A percentile compares a stretch with the other conserved stretches of the same genome.
Conservation (phyloP, 2,113 vertebrate genomes). For the Myrmecophaga tridactyla region DNA sequence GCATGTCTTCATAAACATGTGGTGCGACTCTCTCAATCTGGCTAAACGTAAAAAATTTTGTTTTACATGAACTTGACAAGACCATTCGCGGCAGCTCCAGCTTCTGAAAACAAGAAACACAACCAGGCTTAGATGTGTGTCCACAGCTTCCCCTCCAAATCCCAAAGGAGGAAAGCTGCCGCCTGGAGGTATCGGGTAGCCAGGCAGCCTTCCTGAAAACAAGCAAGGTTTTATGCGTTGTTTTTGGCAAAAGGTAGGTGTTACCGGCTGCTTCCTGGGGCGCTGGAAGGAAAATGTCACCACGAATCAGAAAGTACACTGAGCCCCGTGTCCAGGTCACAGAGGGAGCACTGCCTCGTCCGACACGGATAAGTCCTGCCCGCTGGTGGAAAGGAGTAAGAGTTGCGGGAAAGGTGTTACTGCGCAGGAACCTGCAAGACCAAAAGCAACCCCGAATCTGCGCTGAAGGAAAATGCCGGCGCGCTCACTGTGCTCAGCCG, state of each 20-base stretch:
- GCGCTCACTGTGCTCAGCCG: not conserved
- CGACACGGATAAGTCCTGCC: not conserved
- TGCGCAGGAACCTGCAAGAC: not conserved
- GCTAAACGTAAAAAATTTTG: constrained; percentile 36
- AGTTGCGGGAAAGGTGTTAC: not conserved
- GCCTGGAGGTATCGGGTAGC: not conserved
- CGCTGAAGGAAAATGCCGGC: not conserved
- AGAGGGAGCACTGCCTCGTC: not conserved
- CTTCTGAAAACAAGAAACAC: constrained; percentile 30
- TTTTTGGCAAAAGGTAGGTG: constrained; percentile 45
- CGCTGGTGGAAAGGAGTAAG: not conserved
- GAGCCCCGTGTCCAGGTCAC: constrained; percentile 7
- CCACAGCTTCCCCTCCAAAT: not conserved
- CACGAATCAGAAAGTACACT: constrained; percentile 45
- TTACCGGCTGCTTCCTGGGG: constrained; percentile 38
- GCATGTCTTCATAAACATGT: not conserved
- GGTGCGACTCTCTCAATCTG: not conserved
- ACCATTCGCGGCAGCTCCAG: not conserved
- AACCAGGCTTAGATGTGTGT: not conserved
- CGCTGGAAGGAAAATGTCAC: constrained; percentile 48
- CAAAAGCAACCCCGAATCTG: not conserved
- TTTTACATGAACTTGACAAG: constrained; percentile 51
- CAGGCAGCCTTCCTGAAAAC: constrained; percentile 2
- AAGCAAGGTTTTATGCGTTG: not conserved
- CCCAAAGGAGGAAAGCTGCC: not conserved